Conservation (phyloP, 2,113 vertebrate species). For the Hydrochoerus hydrochaeris region DNA sequence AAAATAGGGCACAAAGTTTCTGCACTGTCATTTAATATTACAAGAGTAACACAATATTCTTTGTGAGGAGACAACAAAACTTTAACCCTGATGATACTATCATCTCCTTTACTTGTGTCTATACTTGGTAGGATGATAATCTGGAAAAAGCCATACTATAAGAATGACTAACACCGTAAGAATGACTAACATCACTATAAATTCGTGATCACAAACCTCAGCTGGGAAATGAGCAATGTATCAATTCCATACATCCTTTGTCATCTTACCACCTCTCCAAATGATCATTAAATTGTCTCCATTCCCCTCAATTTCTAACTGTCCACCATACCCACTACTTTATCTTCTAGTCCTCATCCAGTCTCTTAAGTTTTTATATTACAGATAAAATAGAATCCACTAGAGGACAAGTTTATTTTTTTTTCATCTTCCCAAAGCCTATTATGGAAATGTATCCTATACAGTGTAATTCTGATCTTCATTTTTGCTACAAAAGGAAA, state of each 20-base stretch:
- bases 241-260: neutral
- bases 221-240: neutral
- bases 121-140: neutral
- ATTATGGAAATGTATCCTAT: neutral
- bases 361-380: neutral
- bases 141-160: neutral
- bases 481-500: neutral
- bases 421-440: neutral
- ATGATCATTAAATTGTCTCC: neutral
- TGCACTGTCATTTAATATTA: neutral
- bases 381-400: constrained; percentile 10
- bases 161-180: neutral
- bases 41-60: neutral
- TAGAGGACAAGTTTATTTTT: neutral
- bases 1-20: neutral
- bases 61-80: neutral
- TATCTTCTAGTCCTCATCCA: neutral
- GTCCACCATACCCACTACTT: neutral
- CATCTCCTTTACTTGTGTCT: neutral
- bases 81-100: neutral
- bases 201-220: neutral
- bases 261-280: neutral
- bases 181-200: neutral
- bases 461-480: neutral
- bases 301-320: neutral